Base-by-base conservation (phyloP, 2,113 vertebrate genomes). In the Centropus bengalensis region DNA sequence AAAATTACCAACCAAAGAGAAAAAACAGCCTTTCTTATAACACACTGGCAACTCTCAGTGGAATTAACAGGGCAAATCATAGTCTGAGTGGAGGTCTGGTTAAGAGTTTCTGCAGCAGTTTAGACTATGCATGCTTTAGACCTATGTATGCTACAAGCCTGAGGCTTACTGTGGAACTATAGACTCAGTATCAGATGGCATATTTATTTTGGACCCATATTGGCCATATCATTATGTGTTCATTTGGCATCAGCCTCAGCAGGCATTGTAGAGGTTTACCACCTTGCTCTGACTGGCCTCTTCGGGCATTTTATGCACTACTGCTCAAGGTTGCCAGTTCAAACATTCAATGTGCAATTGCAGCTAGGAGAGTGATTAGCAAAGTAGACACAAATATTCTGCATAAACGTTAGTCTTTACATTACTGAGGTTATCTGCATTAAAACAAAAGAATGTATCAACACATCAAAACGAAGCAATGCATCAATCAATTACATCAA, bases 121-220 rank as follows among this genome's bases (percentile, higher is more conserved):
- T 54, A 82, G n/a, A n/a, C n/a, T n/a, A n/a, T n/a, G n/a, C n/a
- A n/a, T n/a, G n/a, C n/a, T 87, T 91, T 54, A 82, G n/a, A 63
- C 33, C 13, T 23, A 36, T 20, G 30, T 3, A 8, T 59, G 40
- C 28, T 71, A 66, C 49, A 82, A 60, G 74, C 74, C 78, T 85
- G 56, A 73, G 63, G 62, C 58, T 71, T 42, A 24, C 9, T 89
- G 14, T 67, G 81, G 47, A 84, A 17, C 8, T 30, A 21, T 4
- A 22, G 44, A 30, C 36, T 49, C 23, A 5, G 28, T 47, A 69
- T 96, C 91, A 94, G 74, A 89, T 84, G 89, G 52, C 4, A 6
- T 60, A 78, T 85, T 94, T 91, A 79, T 89, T 94, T 85, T 82
- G 70, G 17, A 44, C 8, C 38, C 45, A 75, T 86, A 70, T 55